phyloP scores from a whole-genome alignment of 2,888 invertebrate species.

The Philereme vetulata region DNA sequence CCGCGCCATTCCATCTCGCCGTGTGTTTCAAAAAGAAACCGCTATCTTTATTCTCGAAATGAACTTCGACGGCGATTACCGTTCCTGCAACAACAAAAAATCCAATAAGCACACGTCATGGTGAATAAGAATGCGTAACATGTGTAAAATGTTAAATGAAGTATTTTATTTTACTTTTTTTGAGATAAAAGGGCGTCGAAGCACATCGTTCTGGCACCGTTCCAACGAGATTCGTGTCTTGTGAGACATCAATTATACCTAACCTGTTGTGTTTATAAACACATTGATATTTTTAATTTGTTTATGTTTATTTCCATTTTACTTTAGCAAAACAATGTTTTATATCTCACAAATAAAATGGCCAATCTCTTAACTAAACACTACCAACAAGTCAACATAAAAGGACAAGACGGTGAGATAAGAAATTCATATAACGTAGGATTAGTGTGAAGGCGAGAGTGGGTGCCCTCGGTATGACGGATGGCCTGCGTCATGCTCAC shows the following conservation, averaged over 20 bases:
- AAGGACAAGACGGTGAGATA: constrained; percentile 19
- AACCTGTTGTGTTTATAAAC: constrained; percentile 67
- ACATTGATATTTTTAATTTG: constrained; percentile 41
- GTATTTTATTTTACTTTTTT: constrained; percentile 65
- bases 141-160: constrained; percentile 63
- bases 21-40: constrained; percentile 95
- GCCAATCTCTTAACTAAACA: constrained; percentile 16
- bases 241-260: constrained; percentile 53
- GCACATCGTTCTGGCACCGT: constrained; percentile 61
- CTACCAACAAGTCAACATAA: constrained; percentile 8
- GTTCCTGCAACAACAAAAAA: constrained; percentile 84
- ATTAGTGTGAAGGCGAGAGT: constrained; percentile 40
- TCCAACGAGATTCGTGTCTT: constrained; percentile 66
- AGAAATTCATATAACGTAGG: constrained; percentile 26
- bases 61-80: constrained; percentile 91
- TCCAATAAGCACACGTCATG: constrained; percentile 47
- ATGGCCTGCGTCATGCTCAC: constrained; percentile 44
- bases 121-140: constrained; percentile 50
- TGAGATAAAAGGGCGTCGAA: constrained; percentile 69
- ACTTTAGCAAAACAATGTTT: not conserved
- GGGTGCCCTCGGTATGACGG: constrained; percentile 52
- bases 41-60: constrained; percentile 95
- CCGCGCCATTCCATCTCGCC: constrained; percentile 87
- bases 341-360: constrained; percentile 8
- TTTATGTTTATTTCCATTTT: constrained; percentile 15